phyloP scores from a whole-genome alignment of 2,888 invertebrate genomes.

The Asteroscopus sphinx region DNA sequence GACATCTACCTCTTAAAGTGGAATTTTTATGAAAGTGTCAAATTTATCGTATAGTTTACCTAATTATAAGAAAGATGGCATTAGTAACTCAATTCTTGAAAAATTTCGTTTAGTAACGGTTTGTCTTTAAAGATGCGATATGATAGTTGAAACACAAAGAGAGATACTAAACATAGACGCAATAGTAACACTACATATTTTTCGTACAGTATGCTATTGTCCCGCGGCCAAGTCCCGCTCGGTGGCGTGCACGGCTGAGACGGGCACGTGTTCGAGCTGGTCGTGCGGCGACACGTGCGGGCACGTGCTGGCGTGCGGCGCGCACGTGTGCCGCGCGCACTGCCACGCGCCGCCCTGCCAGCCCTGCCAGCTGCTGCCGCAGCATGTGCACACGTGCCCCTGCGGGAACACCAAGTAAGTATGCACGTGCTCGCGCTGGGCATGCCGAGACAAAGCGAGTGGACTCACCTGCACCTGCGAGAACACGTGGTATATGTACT shows the following conservation, averaged over 20 bases:
- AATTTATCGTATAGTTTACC: no score
- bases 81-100: no score
- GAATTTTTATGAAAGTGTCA: no score
- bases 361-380: conserved; percentile 88
- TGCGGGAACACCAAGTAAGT: conserved; percentile 78
- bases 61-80: no score
- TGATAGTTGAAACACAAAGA: no score
- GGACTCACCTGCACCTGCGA: no score
- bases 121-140: no score
- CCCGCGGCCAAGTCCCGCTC: conserved; percentile 68
- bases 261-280: conserved; percentile 63
- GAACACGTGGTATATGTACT: no score
- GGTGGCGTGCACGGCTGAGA: conserved; percentile 70
- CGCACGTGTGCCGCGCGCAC: conserved; percentile 95
- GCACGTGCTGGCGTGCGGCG: conserved; percentile 95
- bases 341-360: conserved; percentile 96
- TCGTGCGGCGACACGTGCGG: conserved; percentile 94
- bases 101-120: no score
- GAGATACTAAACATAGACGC: no score
- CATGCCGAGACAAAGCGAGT: background rate
- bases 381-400: conserved; percentile 73
- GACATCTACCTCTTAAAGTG: no score
- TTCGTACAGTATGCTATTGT: conserved; percentile 78
- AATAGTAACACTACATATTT: no score
- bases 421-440: background rate